Percentiles rank a stretch among this genome's conserved stretches.
Conservation (phyloP, 1,140 invertebrate genomes). For the Scaptomyza graminum region DNA sequence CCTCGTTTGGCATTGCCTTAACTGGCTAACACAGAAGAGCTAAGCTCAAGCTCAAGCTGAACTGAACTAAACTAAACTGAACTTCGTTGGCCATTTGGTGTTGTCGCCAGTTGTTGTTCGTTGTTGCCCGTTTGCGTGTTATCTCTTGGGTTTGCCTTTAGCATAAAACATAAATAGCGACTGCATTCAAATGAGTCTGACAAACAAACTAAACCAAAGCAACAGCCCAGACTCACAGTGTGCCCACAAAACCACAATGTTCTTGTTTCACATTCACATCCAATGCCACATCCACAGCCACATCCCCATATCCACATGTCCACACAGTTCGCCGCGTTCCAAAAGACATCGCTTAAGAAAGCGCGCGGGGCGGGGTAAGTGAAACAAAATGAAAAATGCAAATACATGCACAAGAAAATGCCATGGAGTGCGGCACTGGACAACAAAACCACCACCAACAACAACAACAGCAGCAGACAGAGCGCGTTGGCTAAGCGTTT, state of each 20-base stretch:
- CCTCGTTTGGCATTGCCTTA: constrained; percentile 39
- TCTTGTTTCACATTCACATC: constrained; percentile 5
- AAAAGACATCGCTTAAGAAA: not conserved
- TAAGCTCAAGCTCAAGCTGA: not conserved
- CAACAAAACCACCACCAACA: not conserved
- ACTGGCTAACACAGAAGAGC: constrained; percentile 17
- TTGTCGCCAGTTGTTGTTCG: constrained; percentile 15
- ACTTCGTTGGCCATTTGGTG: constrained; percentile 21
- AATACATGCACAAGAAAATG: constrained; percentile 46
- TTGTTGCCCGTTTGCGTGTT: constrained; percentile 53
- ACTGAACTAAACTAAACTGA: constrained; percentile 9
- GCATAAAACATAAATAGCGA: constrained; percentile 82
- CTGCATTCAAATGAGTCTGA: constrained; percentile 79
- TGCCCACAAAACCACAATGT: constrained; percentile 10
- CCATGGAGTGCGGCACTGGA: constrained; percentile 17
- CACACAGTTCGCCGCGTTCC: not conserved
- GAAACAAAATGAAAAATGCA: constrained; percentile 42
- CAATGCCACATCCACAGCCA: not conserved
- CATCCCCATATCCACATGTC: constrained; percentile 7
- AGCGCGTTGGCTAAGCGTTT: constrained; percentile 19
- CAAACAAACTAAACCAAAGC: constrained; percentile 69
- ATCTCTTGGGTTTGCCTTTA: constrained; percentile 65
- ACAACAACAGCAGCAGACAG: not conserved
- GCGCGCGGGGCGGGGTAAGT: not conserved
- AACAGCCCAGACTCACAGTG: constrained; percentile 15